Conservation (phyloP, 2,113 vertebrate species). For the Cottus gobio region DNA sequence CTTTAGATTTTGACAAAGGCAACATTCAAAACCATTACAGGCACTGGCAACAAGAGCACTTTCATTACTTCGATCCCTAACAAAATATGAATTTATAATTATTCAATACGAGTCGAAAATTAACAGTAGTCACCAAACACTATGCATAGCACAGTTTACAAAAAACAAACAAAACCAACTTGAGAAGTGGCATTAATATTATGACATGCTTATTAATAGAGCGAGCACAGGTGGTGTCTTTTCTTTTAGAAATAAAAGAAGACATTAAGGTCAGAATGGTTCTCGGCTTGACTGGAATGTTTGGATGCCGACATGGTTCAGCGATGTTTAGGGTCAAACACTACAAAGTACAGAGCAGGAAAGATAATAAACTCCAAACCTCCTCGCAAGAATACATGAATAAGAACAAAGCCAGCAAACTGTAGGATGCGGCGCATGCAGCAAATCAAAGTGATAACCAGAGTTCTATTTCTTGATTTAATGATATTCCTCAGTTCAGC, state of each 20-base stretch:
- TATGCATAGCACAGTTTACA: constrained; percentile 48
- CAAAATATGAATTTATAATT: constrained; percentile 16
- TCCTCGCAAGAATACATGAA: background rate
- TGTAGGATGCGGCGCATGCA: background rate
- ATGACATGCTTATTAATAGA: constrained; percentile 38
- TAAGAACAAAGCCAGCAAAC: constrained; percentile 19
- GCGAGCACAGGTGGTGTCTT: constrained; percentile 21
- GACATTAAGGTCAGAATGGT: background rate
- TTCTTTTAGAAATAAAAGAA: constrained; percentile 8
- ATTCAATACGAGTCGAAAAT: constrained; percentile 2
- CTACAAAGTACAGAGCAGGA: constrained; percentile 9
- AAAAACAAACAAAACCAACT: constrained; percentile 1
- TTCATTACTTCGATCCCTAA: constrained; percentile 51
- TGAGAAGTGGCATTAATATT: background rate
- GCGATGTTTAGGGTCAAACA: constrained; percentile 4
- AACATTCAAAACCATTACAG: constrained; percentile 57
- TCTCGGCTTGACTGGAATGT: constrained; percentile 40
- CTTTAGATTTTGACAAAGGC: constrained; percentile 32
- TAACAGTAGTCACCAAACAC: constrained; percentile 43
- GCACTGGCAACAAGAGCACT: constrained; percentile 74
- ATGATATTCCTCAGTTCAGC: background rate
- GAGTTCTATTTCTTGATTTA: background rate
- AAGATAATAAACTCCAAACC: background rate
- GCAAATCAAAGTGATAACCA: constrained; percentile 9
- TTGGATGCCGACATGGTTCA: constrained; percentile 14